These are phyloP conservation scores for Stegodyphus mimosarum DNA, from an alignment of 1,140 invertebrate species.

Conservation along the genomic window DNA sequence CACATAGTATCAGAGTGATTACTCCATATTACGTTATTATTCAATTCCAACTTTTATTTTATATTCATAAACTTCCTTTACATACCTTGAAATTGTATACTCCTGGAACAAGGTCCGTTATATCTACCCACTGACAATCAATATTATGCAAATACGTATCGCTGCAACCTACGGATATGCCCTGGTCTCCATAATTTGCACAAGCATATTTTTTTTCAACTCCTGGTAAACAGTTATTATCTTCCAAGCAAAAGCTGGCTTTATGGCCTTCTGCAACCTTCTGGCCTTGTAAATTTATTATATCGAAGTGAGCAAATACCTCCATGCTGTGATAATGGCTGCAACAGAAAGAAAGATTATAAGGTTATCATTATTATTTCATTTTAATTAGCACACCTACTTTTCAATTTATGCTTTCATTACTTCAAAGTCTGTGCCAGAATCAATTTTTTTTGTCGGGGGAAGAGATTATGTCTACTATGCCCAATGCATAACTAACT, in stretches of 20 bases:
- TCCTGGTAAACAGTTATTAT: slow-evolving; percentile 82
- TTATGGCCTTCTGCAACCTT: slow-evolving; percentile 95
- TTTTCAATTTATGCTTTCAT: too few species aligned
- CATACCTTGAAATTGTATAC: slow-evolving; percentile 86
- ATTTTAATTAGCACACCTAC: too few species aligned
- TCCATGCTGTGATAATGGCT: slow-evolving; percentile 99
- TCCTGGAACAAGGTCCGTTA: slow-evolving; percentile 88
- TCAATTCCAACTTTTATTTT: neutral
- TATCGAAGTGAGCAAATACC: slow-evolving; percentile 94
- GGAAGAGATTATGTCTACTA: too few species aligned
- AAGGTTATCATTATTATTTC: too few species aligned
- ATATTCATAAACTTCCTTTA: neutral
- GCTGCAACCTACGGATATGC: slow-evolving; percentile 93
- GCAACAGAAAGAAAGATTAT: neutral
- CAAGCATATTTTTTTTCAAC: slow-evolving; percentile 78
- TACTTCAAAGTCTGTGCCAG: too few species aligned
- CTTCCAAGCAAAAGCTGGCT: slow-evolving; percentile 96
- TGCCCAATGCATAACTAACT: too few species aligned
- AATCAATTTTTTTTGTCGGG: too few species aligned
- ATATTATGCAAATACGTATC: slow-evolving; percentile 94
- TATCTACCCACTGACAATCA: slow-evolving; percentile 98
- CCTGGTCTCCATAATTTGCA: slow-evolving; percentile 93
- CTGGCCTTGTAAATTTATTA: slow-evolving; percentile 79
- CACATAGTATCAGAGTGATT: neutral
- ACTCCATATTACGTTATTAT: neutral